Evolutionary conservation across 2,888 invertebrate genomes (phyloP).

Genomic region (Hyppa rectilinea): DNA sequence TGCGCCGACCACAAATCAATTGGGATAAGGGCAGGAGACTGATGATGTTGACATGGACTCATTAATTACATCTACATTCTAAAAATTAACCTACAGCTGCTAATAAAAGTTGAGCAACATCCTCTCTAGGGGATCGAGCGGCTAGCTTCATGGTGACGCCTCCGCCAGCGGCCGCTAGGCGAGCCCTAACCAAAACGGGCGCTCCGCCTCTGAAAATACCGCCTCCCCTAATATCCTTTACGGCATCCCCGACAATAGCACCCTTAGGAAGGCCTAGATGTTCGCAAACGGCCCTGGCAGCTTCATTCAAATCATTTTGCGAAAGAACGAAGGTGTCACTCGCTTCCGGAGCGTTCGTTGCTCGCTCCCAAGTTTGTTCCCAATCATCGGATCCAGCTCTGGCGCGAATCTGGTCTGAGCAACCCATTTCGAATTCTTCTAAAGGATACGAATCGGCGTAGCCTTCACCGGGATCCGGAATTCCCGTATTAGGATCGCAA

Average conservation of each 20-base stretch:
- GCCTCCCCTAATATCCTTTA: conserved; percentile 84
- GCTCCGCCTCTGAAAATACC: conserved; percentile 98
- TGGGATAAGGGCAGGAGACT: no score
- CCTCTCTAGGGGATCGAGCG: conserved; percentile 96
- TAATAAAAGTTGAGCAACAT: conserved; percentile 96
- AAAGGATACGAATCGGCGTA: conserved; percentile 99
- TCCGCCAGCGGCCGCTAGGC: conserved; percentile 93
- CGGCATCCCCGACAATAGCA: conserved; percentile 82
- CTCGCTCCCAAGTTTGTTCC: conserved; percentile 94
- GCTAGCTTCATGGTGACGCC: conserved; percentile 98
- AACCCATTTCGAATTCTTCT: conserved; percentile 93
- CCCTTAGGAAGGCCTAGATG: conserved; percentile 82
- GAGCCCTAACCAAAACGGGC: conserved; percentile 96
- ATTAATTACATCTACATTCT: background rate
- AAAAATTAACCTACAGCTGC: conserved; percentile 94
- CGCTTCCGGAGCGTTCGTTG: conserved; percentile 93
- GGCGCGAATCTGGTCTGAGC: conserved; percentile 83
- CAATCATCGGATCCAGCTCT: conserved; percentile 81
- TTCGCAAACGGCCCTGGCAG: conserved; percentile 84
- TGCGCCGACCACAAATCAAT: no score
- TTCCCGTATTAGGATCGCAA: conserved; percentile 98
- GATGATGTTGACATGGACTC: conserved; percentile 24
- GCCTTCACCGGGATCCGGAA: conserved; percentile 98
- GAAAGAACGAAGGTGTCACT: conserved; percentile 98
- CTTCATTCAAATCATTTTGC: conserved; percentile 81